A percentile compares a stretch with the other conserved stretches of the same genome.
These are phyloP conservation scores for Mycalesis mineus DNA, from an alignment of 2,888 invertebrate species.

Conservation along the genomic window DNA sequence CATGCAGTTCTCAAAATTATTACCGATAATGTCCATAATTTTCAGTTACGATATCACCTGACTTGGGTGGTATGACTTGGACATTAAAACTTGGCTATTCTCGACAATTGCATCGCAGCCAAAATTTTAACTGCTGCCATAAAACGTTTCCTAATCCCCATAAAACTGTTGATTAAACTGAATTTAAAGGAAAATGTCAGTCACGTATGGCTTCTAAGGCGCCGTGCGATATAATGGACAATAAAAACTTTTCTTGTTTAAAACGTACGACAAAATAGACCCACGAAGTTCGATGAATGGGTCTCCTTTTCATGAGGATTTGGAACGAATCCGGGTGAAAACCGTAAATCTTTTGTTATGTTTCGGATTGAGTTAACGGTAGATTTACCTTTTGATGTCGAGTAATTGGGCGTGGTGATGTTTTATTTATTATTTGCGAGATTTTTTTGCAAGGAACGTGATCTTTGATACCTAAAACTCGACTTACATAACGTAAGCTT, in stretches of 20 bases:
- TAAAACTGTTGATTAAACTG: slow-evolving; percentile 3
- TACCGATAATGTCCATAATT: no score
- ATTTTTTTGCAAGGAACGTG: not conserved
- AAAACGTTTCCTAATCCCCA: not conserved
- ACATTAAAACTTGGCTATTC: no score
- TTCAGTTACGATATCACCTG: no score
- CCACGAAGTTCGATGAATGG: slow-evolving; percentile 25
- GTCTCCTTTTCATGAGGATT: slow-evolving; percentile 21
- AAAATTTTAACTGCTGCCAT: not conserved
- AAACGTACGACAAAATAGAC: slow-evolving; percentile 34
- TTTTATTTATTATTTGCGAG: slow-evolving; percentile 7
- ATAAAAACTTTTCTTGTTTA: slow-evolving; percentile 34
- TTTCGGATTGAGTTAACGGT: slow-evolving; percentile 24
- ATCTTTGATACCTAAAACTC: not conserved
- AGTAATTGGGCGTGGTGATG: slow-evolving; percentile 15
- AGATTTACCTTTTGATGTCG: slow-evolving; percentile 21
- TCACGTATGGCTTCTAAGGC: slow-evolving; percentile 19
- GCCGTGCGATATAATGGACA: slow-evolving; percentile 29
- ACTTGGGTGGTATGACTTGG: no score
- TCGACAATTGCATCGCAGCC: not conserved
- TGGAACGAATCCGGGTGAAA: slow-evolving; percentile 22
- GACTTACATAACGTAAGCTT: no score
- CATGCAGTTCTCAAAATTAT: no score
- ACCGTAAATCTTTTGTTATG: slow-evolving; percentile 28
- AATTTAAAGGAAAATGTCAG: slow-evolving; percentile 12